phyloP scores from a whole-genome alignment of 2,888 invertebrate species.

The Trimorus sp. region DNA sequence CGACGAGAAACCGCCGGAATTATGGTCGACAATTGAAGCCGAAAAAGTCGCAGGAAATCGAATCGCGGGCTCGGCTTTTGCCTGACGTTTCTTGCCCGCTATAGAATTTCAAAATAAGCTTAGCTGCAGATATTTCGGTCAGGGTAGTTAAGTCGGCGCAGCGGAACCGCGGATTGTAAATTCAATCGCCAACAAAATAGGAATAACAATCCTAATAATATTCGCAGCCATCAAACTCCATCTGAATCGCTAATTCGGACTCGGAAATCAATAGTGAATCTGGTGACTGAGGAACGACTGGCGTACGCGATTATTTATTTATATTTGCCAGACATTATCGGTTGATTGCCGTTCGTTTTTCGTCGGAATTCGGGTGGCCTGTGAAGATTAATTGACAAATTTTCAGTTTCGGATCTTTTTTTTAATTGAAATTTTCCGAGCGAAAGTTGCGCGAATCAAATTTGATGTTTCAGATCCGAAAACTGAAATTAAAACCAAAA shows the following conservation, averaged over 20 bases:
- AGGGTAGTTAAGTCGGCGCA: slow-evolving; percentile 6
- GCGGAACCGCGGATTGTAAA: background rate
- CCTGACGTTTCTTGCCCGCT: background rate
- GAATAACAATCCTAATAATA: slow-evolving; percentile 25
- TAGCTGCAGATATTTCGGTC: slow-evolving; percentile 4
- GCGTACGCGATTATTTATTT: background rate
- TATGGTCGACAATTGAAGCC: background rate
- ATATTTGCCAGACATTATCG: background rate
- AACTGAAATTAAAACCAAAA: too few relatives aligned
- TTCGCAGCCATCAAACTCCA: slow-evolving; percentile 18
- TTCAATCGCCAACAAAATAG: slow-evolving; percentile 8
- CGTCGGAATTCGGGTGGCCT: too few relatives aligned
- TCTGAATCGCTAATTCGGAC: slow-evolving; percentile 17
- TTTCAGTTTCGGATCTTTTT: too few relatives aligned
- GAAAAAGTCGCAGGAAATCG: background rate
- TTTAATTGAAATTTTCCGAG: too few relatives aligned
- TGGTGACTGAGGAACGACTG: slow-evolving; percentile 4
- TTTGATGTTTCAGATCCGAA: too few relatives aligned
- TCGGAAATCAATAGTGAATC: slow-evolving; percentile 28
- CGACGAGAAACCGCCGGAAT: background rate
- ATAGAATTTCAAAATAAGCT: background rate
- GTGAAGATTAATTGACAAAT: too few relatives aligned
- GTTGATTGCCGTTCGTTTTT: too few relatives aligned
- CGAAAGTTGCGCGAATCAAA: too few relatives aligned
- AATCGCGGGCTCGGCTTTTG: too few relatives aligned